phyloP scores from a whole-genome alignment of 2,113 vertebrate genomes.

The Aptenodytes patagonicus region DNA sequence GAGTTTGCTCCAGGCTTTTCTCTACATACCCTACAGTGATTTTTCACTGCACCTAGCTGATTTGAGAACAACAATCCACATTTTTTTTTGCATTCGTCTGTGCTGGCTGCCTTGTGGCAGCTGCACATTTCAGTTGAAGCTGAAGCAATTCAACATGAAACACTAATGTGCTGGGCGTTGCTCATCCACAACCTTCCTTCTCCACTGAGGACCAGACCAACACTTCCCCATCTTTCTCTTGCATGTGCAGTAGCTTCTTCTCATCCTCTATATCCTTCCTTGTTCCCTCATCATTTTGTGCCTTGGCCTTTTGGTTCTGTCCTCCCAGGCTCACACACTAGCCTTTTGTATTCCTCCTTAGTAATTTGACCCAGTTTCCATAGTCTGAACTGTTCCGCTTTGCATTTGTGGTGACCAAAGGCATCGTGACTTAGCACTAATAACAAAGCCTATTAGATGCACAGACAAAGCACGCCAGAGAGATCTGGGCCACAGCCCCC shows the following conservation, averaged over 20 bases:
- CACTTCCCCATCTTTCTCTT: not conserved
- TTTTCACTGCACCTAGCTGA: not conserved
- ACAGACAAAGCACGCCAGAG: not conserved
- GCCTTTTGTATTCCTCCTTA: not conserved
- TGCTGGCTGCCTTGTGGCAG: not conserved
- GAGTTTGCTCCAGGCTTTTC: not conserved
- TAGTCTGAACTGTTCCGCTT: not conserved
- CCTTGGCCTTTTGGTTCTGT: not conserved
- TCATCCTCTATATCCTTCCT: not conserved
- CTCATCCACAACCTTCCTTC: not conserved
- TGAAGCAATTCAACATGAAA: not conserved
- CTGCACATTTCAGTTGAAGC: not conserved
- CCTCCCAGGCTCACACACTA: not conserved
- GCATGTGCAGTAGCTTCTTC: not conserved
- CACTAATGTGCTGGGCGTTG: rapidly evolving
- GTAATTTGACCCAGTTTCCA: not conserved
- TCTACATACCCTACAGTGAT: rapidly evolving
- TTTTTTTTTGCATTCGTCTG: not conserved
- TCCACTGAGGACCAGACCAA: not conserved
- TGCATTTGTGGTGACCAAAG: not conserved
- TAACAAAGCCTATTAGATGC: not conserved
- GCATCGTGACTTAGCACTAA: not conserved
- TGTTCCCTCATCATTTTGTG: not conserved
- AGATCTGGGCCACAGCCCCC: not conserved
- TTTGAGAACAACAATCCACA: not conserved